Evolutionary conservation across 1,140 invertebrate genomes (phyloP).

Genomic region (Panulirus ornatus): DNA sequence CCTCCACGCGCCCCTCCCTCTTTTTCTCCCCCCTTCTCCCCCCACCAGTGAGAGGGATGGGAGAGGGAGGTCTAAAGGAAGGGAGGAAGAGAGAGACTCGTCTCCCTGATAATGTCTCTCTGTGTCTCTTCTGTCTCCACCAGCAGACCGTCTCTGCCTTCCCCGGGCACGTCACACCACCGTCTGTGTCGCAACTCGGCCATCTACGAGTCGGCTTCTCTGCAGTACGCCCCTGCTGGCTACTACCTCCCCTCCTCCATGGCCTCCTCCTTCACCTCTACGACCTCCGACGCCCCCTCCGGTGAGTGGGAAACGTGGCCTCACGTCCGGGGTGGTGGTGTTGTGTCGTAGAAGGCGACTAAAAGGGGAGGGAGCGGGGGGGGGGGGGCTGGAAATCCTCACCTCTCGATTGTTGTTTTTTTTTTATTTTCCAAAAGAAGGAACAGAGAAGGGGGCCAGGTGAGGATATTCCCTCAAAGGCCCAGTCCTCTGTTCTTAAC

Average conservation of each 20-base stretch:
- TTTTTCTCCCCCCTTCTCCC: neutral
- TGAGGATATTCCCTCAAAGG: too few species aligned
- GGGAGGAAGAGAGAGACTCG: too few species aligned
- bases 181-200: constrained; percentile 44
- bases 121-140: neutral
- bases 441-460: too few species aligned
- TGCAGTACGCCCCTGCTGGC: constrained; percentile 47
- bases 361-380: neutral
- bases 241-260: constrained; percentile 55
- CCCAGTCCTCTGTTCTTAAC: too few species aligned
- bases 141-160: constrained; percentile 25
- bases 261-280: constrained; percentile 58
- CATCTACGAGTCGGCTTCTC: constrained; percentile 49
- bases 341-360: neutral
- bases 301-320: constrained; percentile 4
- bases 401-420: too few species aligned
- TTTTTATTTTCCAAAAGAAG: too few species aligned
- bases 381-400: too few species aligned
- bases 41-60: neutral
- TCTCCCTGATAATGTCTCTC: neutral
- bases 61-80: neutral
- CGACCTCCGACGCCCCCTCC: constrained; percentile 29
- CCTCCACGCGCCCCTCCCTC: neutral
- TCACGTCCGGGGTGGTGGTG: neutral
- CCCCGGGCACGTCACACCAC: constrained; percentile 35